These are phyloP conservation scores for Uropetala carovei DNA, from an alignment of 2,888 invertebrate species.

Conservation along the genomic window DNA sequence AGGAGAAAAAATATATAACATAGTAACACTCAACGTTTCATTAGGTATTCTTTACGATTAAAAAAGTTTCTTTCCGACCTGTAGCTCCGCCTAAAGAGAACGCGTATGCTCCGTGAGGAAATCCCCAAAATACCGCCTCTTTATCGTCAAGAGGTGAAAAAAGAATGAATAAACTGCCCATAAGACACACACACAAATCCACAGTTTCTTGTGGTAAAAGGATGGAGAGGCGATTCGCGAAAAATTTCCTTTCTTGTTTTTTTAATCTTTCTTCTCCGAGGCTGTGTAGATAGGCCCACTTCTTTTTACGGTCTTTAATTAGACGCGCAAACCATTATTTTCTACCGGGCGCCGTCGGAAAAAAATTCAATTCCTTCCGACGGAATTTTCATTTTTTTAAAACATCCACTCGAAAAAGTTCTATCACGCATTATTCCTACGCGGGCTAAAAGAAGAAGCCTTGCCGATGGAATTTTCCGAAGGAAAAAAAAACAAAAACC, in stretches of 20 bases:
- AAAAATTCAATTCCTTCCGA: neutral
- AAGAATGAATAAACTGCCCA: neutral
- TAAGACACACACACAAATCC: neutral
- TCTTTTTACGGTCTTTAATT: neutral
- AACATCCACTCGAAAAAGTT: neutral
- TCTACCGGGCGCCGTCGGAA: neutral
- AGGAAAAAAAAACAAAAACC: neutral
- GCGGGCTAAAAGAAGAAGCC: neutral
- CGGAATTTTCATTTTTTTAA: neutral
- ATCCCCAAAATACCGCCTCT: neutral
- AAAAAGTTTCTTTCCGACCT: slow-evolving; percentile 1
- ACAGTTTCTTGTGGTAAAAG: neutral
- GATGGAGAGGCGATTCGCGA: neutral
- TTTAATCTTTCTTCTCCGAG: neutral
- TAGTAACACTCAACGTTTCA: neutral
- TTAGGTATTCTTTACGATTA: slow-evolving; percentile 9
- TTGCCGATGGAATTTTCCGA: no score
- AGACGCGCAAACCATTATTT: neutral
- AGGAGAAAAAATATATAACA: neutral
- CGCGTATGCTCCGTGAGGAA: neutral
- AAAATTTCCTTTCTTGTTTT: neutral
- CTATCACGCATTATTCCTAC: neutral
- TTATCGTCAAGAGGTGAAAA: neutral
- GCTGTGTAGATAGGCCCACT: neutral
- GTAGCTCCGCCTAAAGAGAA: slow-evolving; percentile 1